Conservation (phyloP, 1,140 invertebrate species). For the Papilio aristodemus region DNA sequence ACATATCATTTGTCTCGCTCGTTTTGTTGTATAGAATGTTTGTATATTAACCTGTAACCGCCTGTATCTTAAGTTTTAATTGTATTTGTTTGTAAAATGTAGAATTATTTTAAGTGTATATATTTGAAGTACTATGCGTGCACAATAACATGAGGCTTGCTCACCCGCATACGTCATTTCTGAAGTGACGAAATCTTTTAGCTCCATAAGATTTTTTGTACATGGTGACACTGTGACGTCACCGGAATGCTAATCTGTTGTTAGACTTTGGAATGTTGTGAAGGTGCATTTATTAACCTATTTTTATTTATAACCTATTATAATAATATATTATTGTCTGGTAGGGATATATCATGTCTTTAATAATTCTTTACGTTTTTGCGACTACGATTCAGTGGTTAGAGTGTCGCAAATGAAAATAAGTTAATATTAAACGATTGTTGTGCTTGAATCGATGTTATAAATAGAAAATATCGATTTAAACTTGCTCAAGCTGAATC, state of each 20-base stretch:
- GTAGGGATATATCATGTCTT: neutral
- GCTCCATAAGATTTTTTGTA: no score
- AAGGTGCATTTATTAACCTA: constrained; percentile 15
- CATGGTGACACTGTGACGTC: neutral
- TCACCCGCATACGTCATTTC: no score
- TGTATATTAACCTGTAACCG: constrained; percentile 11
- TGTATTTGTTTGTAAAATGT: neutral
- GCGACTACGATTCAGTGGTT: neutral
- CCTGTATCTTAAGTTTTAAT: neutral
- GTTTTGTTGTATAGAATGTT: neutral
- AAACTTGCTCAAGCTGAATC: no score
- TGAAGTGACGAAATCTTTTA: no score
- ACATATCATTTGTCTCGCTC: neutral
- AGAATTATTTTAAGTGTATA: neutral
- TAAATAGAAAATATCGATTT: no score
- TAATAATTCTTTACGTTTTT: neutral
- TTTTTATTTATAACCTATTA: neutral
- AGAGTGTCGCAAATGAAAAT: no score
- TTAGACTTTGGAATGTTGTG: neutral
- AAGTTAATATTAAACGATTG: no score
- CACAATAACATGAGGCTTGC: neutral
- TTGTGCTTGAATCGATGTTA: no score
- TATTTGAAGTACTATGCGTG: neutral
- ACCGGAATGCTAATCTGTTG: neutral
- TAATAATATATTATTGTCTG: neutral